A percentile compares a stretch with the other conserved stretches of the same genome.
phyloP scores from a whole-genome alignment of 2,888 invertebrate genomes.

The Brachypterus glaber region DNA sequence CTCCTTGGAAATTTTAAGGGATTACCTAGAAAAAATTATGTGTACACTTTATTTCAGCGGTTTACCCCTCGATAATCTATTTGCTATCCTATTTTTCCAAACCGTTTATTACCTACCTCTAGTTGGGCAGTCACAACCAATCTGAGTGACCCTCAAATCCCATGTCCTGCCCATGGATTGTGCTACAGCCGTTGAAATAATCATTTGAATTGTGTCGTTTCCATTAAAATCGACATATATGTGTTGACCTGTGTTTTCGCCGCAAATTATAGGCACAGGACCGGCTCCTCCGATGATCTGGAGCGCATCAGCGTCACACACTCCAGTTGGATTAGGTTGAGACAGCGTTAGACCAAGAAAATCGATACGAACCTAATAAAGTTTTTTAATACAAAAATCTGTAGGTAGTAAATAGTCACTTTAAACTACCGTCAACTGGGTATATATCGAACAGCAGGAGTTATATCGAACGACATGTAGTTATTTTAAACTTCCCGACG shows the following conservation, averaged over 20 bases:
- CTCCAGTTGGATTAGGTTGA: slow-evolving; percentile 62
- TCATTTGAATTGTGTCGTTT: slow-evolving; percentile 50
- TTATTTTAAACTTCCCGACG: too few species aligned
- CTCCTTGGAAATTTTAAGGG: too few species aligned
- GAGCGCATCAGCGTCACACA: slow-evolving; percentile 59
- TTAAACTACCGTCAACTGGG: too few species aligned
- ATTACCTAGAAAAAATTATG: too few species aligned
- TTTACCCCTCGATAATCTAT: too few species aligned
- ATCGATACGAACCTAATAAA: slow-evolving; percentile 59
- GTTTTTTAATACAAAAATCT: not conserved
- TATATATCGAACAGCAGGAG: too few species aligned
- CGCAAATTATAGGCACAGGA: slow-evolving; percentile 64
- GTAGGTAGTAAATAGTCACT: too few species aligned
- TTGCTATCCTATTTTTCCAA: too few species aligned
- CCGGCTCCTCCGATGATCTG: slow-evolving; percentile 59
- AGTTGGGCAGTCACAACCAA: slow-evolving; percentile 59
- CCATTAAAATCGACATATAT: slow-evolving; percentile 66
- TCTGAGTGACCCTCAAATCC: slow-evolving; percentile 64
- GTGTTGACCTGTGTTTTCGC: slow-evolving; percentile 69
- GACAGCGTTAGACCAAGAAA: slow-evolving; percentile 61
- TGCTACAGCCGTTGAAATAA: slow-evolving; percentile 51
- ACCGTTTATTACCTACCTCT: slow-evolving; percentile 44
- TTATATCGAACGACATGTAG: too few species aligned
- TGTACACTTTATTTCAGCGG: not conserved
- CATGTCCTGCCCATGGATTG: slow-evolving; percentile 53